Percentiles rank a stretch among this genome's conserved stretches.
phyloP scores from a whole-genome alignment of 2,888 invertebrate species.

The Nowickia ferox region DNA sequence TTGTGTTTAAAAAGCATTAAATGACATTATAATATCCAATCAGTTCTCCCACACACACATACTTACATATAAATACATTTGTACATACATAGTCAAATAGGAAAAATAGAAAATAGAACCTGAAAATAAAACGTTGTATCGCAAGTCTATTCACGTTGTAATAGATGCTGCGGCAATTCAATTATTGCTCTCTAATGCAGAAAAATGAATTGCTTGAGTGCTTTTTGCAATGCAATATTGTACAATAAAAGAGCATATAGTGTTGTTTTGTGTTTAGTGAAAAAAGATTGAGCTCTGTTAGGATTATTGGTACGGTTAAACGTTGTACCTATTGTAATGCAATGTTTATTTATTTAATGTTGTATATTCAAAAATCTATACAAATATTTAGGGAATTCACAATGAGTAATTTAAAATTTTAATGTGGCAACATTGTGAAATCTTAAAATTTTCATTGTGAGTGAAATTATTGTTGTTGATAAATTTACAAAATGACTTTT shows the following conservation, averaged over 20 bases:
- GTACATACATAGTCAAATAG: not conserved
- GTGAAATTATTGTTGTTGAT: too few species aligned
- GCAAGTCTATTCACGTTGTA: constrained; percentile 26
- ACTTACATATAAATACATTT: not conserved
- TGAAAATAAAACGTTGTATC: constrained; percentile 7
- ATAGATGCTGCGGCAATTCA: constrained; percentile 63
- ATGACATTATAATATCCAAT: constrained; percentile 53
- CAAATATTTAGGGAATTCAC: too few species aligned
- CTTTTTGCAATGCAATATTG: constrained; percentile 41
- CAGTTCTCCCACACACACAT: constrained; percentile 1
- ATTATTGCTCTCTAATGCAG: constrained; percentile 69
- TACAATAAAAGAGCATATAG: not conserved
- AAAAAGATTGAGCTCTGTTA: not conserved
- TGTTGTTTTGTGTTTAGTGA: not conserved
- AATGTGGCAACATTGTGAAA: too few species aligned
- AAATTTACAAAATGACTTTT: too few species aligned
- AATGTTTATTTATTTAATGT: too few species aligned
- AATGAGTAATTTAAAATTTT: too few species aligned
- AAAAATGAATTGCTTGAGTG: constrained; percentile 67
- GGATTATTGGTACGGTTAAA: not conserved
- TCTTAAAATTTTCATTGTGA: too few species aligned
- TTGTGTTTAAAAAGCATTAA: constrained; percentile 64
- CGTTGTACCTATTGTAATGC: too few species aligned
- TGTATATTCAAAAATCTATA: too few species aligned
- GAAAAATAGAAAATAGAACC: constrained; percentile 13